Percentiles rank a stretch among this genome's conserved stretches.
phyloP scores from a whole-genome alignment of 2,888 invertebrate genomes.

The Melinaea marsaeus region DNA sequence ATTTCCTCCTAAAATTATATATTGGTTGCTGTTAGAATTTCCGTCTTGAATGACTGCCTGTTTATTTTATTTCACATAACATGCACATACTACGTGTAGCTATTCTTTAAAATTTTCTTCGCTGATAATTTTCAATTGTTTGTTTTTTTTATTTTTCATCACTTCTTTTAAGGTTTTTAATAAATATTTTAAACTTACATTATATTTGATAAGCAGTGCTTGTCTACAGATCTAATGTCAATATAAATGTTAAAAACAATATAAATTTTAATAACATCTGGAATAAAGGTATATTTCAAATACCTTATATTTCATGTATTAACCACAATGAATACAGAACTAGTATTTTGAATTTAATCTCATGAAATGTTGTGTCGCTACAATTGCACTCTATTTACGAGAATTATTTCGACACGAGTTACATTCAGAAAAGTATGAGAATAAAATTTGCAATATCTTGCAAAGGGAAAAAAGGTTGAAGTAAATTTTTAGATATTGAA shows the following conservation, averaged over 20 bases:
- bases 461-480: not conserved
- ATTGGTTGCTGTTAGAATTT: not conserved
- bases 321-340: conserved; percentile 50
- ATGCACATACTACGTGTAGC: not conserved
- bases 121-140: too few species aligned
- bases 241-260: too few species aligned
- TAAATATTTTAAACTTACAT: too few species aligned
- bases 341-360: conserved; percentile 74
- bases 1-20: conserved; percentile 9
- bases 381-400: conserved; percentile 71
- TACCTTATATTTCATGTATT: conserved; percentile 8
- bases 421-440: conserved; percentile 34
- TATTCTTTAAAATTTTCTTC: too few species aligned
- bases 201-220: too few species aligned
- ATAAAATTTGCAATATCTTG: conserved; percentile 24
- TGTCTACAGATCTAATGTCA: too few species aligned
- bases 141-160: too few species aligned
- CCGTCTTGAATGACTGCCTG: not conserved
- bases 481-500: not conserved
- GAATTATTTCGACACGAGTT: conserved; percentile 35
- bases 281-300: not conserved
- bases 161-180: too few species aligned
- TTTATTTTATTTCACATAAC: not conserved
- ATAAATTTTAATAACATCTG: too few species aligned
- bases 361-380: conserved; percentile 71